Evolutionary conservation across 2,113 vertebrate genomes (phyloP).

Genomic region (Amblyopsis rosae): DNA sequence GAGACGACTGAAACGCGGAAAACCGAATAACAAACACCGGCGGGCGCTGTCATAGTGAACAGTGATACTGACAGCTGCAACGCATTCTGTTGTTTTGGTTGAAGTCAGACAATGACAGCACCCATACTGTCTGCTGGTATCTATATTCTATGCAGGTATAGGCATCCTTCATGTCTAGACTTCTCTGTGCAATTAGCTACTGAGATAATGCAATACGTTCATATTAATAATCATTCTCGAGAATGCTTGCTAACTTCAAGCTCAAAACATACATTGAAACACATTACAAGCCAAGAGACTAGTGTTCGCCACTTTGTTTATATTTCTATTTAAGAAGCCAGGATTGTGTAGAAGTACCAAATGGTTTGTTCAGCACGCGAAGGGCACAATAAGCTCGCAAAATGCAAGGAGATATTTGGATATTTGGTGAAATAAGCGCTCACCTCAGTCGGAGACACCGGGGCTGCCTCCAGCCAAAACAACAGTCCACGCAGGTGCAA

Average conservation of each 20-base stretch:
- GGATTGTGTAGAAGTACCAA: too few species aligned
- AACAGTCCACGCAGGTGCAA: slow-evolving; percentile 57
- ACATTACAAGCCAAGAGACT: too few species aligned
- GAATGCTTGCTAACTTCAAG: too few species aligned
- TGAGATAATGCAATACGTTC: too few species aligned
- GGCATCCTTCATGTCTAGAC: slow-evolving; percentile 24
- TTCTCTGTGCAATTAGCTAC: slow-evolving; percentile 23
- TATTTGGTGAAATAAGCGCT: slow-evolving; percentile 8
- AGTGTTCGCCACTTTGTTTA: too few species aligned
- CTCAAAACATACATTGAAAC: too few species aligned
- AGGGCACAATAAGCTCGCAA: too few species aligned
- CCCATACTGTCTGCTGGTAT: slow-evolving; percentile 21
- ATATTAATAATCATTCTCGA: too few species aligned
- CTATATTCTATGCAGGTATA: slow-evolving; percentile 41
- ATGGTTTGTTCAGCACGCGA: too few species aligned
- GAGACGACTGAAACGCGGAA: slow-evolving; percentile 16
- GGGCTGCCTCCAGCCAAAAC: slow-evolving; percentile 64
- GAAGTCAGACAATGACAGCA: slow-evolving; percentile 28
- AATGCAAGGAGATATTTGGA: too few species aligned
- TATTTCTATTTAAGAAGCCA: too few species aligned
- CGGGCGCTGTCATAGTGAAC: slow-evolving; percentile 17
- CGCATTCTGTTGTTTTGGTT: slow-evolving; percentile 31
- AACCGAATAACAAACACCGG: slow-evolving; percentile 33
- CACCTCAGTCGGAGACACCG: slow-evolving; percentile 45
- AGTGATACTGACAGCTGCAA: slow-evolving; percentile 28